Conservation (phyloP, 2,113 vertebrate species). For the Desmodus rotundus region DNA sequence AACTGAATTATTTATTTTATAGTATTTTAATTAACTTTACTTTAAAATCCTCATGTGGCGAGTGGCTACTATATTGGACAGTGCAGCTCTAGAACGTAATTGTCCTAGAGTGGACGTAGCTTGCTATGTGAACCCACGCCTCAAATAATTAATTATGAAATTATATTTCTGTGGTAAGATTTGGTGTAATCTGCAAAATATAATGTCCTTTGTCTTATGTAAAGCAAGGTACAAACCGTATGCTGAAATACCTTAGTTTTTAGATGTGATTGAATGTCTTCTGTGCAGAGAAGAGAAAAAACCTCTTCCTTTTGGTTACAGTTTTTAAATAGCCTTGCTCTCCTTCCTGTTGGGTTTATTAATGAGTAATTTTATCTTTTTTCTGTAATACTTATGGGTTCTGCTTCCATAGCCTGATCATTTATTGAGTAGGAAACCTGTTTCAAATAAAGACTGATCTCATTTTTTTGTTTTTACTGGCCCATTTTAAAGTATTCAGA, state of each 20-base stretch:
- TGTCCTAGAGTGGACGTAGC: background rate
- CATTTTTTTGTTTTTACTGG: background rate
- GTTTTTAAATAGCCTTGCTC: background rate
- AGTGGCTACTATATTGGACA: background rate
- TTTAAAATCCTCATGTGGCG: background rate
- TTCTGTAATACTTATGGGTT: background rate
- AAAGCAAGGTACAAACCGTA: background rate
- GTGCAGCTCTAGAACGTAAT: background rate
- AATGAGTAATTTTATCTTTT: background rate
- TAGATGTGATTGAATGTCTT: background rate
- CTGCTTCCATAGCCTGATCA: background rate
- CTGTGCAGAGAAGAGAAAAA: background rate
- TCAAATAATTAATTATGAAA: slow-evolving; percentile 5
- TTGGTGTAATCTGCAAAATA: background rate
- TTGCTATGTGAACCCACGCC: background rate
- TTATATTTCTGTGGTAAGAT: background rate
- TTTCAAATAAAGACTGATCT: background rate
- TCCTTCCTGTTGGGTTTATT: background rate
- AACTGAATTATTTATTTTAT: slow-evolving; percentile 14
- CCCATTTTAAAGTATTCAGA: background rate
- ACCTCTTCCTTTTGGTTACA: background rate
- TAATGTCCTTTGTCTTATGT: background rate
- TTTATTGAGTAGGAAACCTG: background rate
- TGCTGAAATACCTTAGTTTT: background rate
- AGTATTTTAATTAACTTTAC: slow-evolving; percentile 8